Evolutionary conservation across 1,140 invertebrate species (phyloP).

Genomic region (Drosophila saltans): DNA sequence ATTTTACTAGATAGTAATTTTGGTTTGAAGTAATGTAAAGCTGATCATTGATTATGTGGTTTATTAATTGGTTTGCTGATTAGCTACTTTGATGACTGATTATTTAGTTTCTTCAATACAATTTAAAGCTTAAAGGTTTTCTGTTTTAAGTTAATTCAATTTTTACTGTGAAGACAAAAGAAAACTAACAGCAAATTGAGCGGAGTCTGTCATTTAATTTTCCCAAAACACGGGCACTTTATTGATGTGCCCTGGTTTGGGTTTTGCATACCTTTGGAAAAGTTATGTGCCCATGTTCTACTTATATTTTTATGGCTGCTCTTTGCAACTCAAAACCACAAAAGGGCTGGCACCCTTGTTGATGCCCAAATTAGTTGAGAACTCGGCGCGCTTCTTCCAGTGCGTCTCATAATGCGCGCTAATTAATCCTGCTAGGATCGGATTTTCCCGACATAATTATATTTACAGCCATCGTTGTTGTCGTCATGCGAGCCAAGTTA

Average conservation of each 20-base stretch:
- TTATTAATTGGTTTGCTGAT: too few species aligned
- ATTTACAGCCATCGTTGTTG: slow-evolving; percentile 63
- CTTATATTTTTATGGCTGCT: slow-evolving; percentile 80
- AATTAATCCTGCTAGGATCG: slow-evolving; percentile 83
- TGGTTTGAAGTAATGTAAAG: too few species aligned
- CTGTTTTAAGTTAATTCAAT: neutral
- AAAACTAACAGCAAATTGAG: slow-evolving; percentile 22
- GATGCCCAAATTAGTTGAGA: slow-evolving; percentile 51
- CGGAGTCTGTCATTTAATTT: slow-evolving; percentile 45
- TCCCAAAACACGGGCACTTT: slow-evolving; percentile 26
- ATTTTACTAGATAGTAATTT: too few species aligned
- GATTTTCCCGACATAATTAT: slow-evolving; percentile 82
- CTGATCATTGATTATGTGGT: too few species aligned
- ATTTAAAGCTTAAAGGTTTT: neutral
- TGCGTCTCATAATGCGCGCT: slow-evolving; percentile 80
- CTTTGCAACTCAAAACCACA: slow-evolving; percentile 65
- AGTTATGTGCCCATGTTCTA: slow-evolving; percentile 80
- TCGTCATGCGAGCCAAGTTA: slow-evolving; percentile 49
- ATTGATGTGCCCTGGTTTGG: slow-evolving; percentile 28
- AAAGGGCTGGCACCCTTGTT: slow-evolving; percentile 57
- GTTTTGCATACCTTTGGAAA: slow-evolving; percentile 50
- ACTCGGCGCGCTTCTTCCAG: slow-evolving; percentile 50
- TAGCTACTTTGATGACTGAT: too few species aligned
- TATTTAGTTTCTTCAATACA: too few species aligned
- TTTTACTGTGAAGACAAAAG: neutral